These are phyloP conservation scores for Agelastica alni DNA, from an alignment of 2,888 invertebrate species.

Conservation along the genomic window DNA sequence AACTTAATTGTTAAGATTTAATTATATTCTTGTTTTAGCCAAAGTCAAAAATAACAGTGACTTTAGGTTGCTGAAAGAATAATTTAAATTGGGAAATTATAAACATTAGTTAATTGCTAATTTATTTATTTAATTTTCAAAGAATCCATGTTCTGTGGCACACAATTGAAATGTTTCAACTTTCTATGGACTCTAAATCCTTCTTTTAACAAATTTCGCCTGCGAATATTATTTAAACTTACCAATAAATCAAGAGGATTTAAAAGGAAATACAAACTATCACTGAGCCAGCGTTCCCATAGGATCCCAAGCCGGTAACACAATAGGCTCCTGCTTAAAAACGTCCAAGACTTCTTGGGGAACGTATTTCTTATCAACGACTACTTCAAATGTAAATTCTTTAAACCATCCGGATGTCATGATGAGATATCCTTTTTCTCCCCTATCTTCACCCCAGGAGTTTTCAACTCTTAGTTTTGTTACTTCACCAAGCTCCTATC, in stretches of 20 bases:
- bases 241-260: slow-evolving; percentile 3
- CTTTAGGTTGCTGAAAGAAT: too few species aligned
- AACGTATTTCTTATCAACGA: slow-evolving; percentile 82
- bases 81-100: too few species aligned
- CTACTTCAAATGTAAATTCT: slow-evolving; percentile 87
- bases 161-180: too few species aligned
- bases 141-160: too few species aligned
- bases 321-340: slow-evolving; percentile 73
- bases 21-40: too few species aligned
- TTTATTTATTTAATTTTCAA: too few species aligned
- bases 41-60: too few species aligned
- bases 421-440: slow-evolving; percentile 82
- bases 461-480: slow-evolving; percentile 87
- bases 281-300: slow-evolving; percentile 80
- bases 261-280: slow-evolving; percentile 13
- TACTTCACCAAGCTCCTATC: slow-evolving; percentile 67
- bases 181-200: too few species aligned
- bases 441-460: slow-evolving; percentile 88
- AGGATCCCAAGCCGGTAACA: slow-evolving; percentile 91
- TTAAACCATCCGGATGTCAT: slow-evolving; percentile 87
- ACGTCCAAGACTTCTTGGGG: slow-evolving; percentile 75
- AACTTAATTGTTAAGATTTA: too few species aligned
- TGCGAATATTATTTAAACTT: too few species aligned
- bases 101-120: too few species aligned
- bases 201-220: too few species aligned